phyloP scores from a whole-genome alignment of 1,140 invertebrate genomes.

The Nasonia vitripennis region DNA sequence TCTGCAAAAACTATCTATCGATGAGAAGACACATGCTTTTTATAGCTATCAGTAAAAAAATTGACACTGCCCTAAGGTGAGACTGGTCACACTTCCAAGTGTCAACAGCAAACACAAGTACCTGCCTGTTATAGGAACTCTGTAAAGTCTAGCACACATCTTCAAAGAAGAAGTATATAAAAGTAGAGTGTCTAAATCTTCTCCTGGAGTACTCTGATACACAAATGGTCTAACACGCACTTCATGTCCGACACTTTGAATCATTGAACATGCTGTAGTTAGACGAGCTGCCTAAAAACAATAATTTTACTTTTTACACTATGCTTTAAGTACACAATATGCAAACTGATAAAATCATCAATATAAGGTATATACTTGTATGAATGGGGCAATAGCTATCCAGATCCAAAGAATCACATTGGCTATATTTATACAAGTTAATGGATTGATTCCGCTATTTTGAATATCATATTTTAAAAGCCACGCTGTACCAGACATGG shows the following conservation, averaged over 20 bases:
- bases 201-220: constrained; percentile 83
- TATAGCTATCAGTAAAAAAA: constrained; percentile 36
- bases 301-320: constrained; percentile 47
- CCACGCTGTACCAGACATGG: constrained; percentile 81
- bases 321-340: background rate
- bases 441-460: constrained; percentile 75
- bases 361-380: constrained; percentile 75
- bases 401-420: constrained; percentile 83
- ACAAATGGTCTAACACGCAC: constrained; percentile 85
- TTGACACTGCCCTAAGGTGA: constrained; percentile 82
- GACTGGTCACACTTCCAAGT: constrained; percentile 76
- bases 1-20: too few species aligned
- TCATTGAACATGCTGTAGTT: constrained; percentile 82
- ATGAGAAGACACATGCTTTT: too few species aligned
- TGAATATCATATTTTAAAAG: constrained; percentile 78
- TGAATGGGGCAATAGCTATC: constrained; percentile 81
- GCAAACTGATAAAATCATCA: background rate
- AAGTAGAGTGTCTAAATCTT: constrained; percentile 85
- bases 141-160: constrained; percentile 83
- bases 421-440: constrained; percentile 78
- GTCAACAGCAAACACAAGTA: constrained; percentile 81
- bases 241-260: constrained; percentile 84
- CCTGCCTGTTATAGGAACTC: constrained; percentile 81
- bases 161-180: constrained; percentile 84
- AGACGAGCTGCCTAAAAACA: constrained; percentile 84